A percentile compares a stretch with the other conserved stretches of the same genome.
These are phyloP conservation scores for Mesorhabditis spiculigera DNA, from an alignment of 2,888 invertebrate species.

Conservation along the genomic window DNA sequence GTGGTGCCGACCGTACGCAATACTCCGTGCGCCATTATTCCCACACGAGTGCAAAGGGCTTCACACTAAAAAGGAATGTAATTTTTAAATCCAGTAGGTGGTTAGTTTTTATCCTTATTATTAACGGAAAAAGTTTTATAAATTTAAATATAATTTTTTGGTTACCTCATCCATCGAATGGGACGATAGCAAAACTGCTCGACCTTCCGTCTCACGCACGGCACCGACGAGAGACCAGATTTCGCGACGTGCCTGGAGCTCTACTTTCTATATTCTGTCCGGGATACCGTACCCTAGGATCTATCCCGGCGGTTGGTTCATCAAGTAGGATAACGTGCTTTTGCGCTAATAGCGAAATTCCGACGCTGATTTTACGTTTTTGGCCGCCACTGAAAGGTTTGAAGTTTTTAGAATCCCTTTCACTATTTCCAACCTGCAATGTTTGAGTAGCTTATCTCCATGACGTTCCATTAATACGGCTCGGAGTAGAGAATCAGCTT, in stretches of 20 bases:
- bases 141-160: neutral
- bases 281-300: conserved; percentile 61
- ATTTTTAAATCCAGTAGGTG: neutral
- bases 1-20: conserved; percentile 50
- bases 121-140: no score
- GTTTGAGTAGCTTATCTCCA: neutral
- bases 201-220: conserved; percentile 21
- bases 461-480: neutral
- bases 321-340: conserved; percentile 70
- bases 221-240: conserved; percentile 61
- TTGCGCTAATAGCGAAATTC: conserved; percentile 73
- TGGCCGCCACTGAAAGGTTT: conserved; percentile 70
- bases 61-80: conserved; percentile 14
- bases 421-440: neutral
- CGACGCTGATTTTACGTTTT: conserved; percentile 75
- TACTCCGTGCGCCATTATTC: conserved; percentile 51
- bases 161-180: conserved; percentile 59
- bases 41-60: conserved; percentile 52
- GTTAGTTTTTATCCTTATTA: no score
- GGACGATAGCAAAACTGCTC: conserved; percentile 63
- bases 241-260: conserved; percentile 65
- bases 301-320: conserved; percentile 61
- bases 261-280: neutral
- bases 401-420: neutral
- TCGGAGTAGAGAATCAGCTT: neutral